Percentiles rank a stretch among this genome's conserved stretches.
These are phyloP conservation scores for Phragmatobia fuliginosa DNA, from an alignment of 2,888 invertebrate genomes.

Conservation along the genomic window DNA sequence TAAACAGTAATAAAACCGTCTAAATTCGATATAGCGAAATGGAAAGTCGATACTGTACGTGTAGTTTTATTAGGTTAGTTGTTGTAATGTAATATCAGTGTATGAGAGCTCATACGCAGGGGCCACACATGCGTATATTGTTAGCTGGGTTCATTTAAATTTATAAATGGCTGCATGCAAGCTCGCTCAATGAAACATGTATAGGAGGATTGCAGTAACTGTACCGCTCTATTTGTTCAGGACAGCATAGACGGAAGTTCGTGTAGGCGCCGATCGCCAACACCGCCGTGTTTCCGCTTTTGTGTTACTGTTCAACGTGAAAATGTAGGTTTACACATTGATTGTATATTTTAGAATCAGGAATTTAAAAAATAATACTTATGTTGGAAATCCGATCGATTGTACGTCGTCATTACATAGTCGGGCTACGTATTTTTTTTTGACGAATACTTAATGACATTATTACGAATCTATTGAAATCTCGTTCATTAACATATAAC, in stretches of 20 bases:
- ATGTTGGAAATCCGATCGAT: not conserved
- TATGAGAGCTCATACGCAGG: constrained; percentile 38
- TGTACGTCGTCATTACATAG: too few relatives aligned
- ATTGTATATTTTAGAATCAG: not conserved
- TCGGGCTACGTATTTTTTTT: too few relatives aligned
- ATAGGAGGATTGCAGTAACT: constrained; percentile 62
- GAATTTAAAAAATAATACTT: not conserved
- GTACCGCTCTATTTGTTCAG: constrained; percentile 77
- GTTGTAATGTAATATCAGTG: constrained; percentile 49
- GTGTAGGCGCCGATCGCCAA: constrained; percentile 75
- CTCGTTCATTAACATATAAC: too few relatives aligned
- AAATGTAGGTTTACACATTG: constrained; percentile 47
- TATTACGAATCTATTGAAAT: too few relatives aligned
- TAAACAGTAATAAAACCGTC: constrained; percentile 25
- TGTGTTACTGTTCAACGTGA: constrained; percentile 53
- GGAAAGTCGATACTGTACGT: constrained; percentile 39
- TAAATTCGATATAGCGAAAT: constrained; percentile 38
- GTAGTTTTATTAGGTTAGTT: constrained; percentile 45
- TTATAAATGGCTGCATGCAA: constrained; percentile 69
- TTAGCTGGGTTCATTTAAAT: constrained; percentile 60
- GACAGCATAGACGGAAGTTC: constrained; percentile 75
- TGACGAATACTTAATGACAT: too few relatives aligned
- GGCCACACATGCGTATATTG: constrained; percentile 36
- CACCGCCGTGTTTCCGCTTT: constrained; percentile 71
- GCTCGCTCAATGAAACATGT: constrained; percentile 64